Conservation (phyloP, 2,113 vertebrate genomes). For the Labeo rohita region DNA sequence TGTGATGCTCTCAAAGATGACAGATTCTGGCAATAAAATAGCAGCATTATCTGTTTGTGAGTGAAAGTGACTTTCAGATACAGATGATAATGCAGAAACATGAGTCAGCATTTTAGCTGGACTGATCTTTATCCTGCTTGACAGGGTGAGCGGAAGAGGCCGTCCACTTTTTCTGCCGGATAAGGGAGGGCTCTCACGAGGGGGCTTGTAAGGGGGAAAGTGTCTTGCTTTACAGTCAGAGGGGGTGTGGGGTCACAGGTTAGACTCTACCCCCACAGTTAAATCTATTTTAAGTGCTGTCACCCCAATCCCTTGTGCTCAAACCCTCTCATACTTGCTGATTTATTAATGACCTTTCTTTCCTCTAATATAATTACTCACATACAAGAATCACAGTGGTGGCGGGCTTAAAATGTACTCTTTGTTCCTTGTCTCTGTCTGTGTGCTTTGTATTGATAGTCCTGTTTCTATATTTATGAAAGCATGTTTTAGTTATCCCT, state of each 20-base stretch:
- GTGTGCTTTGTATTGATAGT: no score
- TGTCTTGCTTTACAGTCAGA: conserved; percentile 15
- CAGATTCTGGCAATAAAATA: not conserved
- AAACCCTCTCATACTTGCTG: not conserved
- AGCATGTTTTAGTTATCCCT: no score
- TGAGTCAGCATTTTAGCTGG: not conserved
- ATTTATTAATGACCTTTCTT: conserved; percentile 10
- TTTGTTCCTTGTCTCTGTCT: no score
- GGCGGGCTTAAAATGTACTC: not conserved
- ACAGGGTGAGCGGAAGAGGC: not conserved
- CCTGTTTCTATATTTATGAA: no score
- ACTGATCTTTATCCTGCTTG: not conserved
- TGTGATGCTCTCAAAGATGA: not conserved
- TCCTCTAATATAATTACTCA: not conserved
- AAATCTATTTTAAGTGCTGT: conserved; percentile 22
- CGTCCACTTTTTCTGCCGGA: not conserved
- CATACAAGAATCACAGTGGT: not conserved
- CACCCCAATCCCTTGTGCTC: conserved; percentile 1
- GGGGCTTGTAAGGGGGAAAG: conserved; percentile 1
- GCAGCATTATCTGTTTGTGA: not conserved
- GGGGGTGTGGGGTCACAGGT: not conserved
- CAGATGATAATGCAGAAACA: not conserved
- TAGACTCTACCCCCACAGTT: conserved; percentile 8
- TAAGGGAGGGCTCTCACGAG: not conserved
- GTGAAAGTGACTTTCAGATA: not conserved